These are phyloP conservation scores for Petromus typicus DNA, from an alignment of 2,113 vertebrate species.

Conservation along the genomic window DNA sequence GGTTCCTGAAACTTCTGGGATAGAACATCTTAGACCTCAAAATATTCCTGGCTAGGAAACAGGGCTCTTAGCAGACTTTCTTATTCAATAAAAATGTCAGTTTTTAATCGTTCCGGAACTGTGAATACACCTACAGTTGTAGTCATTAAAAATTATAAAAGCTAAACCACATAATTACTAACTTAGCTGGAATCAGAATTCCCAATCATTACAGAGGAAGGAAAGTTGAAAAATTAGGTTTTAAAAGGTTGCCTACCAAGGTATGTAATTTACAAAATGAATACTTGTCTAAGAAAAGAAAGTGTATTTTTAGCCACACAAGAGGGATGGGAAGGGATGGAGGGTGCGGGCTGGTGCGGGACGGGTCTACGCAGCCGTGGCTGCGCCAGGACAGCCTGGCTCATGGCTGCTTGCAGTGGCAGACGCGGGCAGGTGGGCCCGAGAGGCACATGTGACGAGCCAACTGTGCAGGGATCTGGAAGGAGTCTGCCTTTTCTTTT, in stretches of 20 bases:
- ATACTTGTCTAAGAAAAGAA: conserved; percentile 68
- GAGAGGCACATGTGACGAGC: accelerated
- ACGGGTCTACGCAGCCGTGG: neutral
- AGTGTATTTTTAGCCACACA: conserved; percentile 47
- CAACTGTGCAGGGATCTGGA: accelerated
- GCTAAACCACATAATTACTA: conserved; percentile 79
- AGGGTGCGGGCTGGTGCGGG: neutral
- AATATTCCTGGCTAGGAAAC: conserved; percentile 64
- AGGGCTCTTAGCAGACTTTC: conserved; percentile 57
- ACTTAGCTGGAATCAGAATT: conserved; percentile 79
- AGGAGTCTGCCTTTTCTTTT: neutral
- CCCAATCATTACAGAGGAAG: conserved; percentile 69
- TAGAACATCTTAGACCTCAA: neutral
- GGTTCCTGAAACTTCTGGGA: neutral
- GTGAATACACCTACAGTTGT: conserved; percentile 77
- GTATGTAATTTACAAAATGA: conserved; percentile 76
- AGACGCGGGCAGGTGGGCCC: neutral
- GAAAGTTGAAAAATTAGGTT: conserved; percentile 68
- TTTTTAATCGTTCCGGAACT: conserved; percentile 79
- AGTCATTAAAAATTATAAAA: conserved; percentile 79
- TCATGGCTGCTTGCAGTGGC: neutral
- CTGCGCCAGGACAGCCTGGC: neutral
- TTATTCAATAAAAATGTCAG: conserved; percentile 79
- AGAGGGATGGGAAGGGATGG: neutral
- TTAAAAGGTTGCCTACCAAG: conserved; percentile 76